Evolutionary conservation across 2,797 vertebrate genomes (phyloP), one percentile per base, ranked within the genome.

Genomic region (Enteromius radiatus): DNA sequence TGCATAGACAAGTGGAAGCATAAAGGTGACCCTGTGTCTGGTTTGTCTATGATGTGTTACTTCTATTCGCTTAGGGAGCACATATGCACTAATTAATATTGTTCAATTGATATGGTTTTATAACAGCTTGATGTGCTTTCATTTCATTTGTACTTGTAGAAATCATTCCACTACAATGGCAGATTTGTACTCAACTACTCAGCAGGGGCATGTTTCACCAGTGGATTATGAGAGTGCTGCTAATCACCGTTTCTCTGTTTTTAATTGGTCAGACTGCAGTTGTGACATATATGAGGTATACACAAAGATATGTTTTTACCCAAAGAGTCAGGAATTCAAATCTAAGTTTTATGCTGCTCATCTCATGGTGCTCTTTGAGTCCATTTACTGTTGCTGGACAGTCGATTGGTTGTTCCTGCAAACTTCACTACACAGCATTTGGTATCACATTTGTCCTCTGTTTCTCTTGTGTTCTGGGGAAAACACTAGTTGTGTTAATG

Each of bases 371-470:
- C 59, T 92, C 91, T 85, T 85, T 92, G 45, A 93, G 88, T 41
- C 90, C 93, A 68, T 86, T 93, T 78, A 91, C 91, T 64, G 91
- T 93, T 87, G 91, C 92, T 1, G 88, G 86, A 14, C 90, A 85
- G 73, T 91, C 91, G 38, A 89, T 91, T 43, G 85, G 90, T 9
- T 94, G 92, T 91, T 92, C 91, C 85, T 94, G 92, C 84, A 93
- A 91, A 91, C 86, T 93, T 26, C 87, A 90, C 5, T 90, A 93
- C 81, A 91, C 88, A 47, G 91, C 91, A 0, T 92, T 93, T 23
- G 89, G 91, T 8, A 91, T 94, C 84, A 92, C 89, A 1, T 93
- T 93, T 70, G 90, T 93, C 56, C 87, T 95, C 78, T 92, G 90
- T 31, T 90, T 93, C 75, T 93, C 91, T 12, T 94, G 91, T 82